Percentiles rank a stretch among this genome's conserved stretches.
Evolutionary conservation across 2,113 vertebrate species (phyloP).

Genomic region (Vidua macroura): DNA sequence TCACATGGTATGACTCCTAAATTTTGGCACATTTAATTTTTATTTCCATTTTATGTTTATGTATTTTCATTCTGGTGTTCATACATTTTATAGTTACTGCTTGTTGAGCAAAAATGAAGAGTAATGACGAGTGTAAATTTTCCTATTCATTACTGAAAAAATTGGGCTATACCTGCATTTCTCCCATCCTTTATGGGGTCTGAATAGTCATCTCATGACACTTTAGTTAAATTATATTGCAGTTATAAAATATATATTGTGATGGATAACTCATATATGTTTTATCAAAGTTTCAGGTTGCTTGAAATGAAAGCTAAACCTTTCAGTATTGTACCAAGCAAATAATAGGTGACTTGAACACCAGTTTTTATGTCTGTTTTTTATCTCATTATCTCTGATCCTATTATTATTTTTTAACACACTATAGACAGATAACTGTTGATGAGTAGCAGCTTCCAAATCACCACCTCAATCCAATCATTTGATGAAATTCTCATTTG

Average conservation of each 20-base stretch:
- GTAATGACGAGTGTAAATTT: not conserved
- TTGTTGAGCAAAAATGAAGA: not conserved
- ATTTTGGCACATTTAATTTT: not conserved
- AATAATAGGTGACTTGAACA: not conserved
- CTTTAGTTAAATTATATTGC: not conserved
- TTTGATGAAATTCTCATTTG: not conserved
- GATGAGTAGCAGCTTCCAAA: not conserved
- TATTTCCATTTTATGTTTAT: not conserved
- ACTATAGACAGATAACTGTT: not conserved
- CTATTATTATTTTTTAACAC: not conserved
- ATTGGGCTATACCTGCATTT: not conserved
- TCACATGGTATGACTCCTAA: not conserved
- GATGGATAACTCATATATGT: not conserved
- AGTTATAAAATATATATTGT: not conserved
- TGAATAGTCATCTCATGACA: slow-evolving; percentile 3
- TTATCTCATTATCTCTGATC: not conserved
- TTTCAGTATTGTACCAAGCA: not conserved
- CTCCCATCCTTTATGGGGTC: not conserved
- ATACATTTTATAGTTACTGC: not conserved
- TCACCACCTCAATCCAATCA: not conserved
- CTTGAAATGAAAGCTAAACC: not conserved
- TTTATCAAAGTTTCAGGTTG: not conserved
- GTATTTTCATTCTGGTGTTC: not conserved
- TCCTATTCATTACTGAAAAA: not conserved
- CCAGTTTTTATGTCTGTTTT: not conserved